phyloP scores from a whole-genome alignment of 2,113 vertebrate species.

The Prolemur simus region DNA sequence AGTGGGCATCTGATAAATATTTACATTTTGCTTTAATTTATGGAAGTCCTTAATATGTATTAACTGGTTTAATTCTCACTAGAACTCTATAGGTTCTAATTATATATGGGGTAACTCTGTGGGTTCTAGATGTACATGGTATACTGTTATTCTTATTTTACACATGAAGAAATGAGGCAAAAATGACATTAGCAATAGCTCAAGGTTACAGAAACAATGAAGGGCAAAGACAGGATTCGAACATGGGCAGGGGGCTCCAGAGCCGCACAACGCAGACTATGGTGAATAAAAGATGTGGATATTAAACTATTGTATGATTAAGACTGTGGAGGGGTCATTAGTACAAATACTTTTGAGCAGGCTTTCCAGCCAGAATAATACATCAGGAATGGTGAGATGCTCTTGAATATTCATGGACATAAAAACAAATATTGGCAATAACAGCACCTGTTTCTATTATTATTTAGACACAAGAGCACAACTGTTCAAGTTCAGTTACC shows the following conservation, averaged over 20 bases:
- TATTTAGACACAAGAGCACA: background rate
- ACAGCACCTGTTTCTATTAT: background rate
- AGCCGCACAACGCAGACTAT: accelerated
- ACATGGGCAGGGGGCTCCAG: accelerated
- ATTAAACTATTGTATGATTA: background rate
- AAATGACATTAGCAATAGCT: background rate
- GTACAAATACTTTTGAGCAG: background rate
- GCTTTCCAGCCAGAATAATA: background rate
- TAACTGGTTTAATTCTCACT: background rate
- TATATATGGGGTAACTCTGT: background rate
- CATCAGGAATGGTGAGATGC: background rate
- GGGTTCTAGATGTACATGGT: background rate
- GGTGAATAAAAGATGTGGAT: background rate
- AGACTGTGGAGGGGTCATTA: background rate
- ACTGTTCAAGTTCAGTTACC: background rate
- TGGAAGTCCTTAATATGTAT: background rate
- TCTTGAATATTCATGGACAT: background rate
- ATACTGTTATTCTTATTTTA: background rate
- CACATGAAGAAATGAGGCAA: background rate
- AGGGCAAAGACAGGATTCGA: background rate
- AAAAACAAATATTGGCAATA: background rate
- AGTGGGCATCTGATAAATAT: background rate
- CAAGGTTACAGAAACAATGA: background rate
- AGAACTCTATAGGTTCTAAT: background rate
- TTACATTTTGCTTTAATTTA: background rate